Conservation (phyloP, 2,888 invertebrate genomes). For the Drosophila nigricruria region DNA sequence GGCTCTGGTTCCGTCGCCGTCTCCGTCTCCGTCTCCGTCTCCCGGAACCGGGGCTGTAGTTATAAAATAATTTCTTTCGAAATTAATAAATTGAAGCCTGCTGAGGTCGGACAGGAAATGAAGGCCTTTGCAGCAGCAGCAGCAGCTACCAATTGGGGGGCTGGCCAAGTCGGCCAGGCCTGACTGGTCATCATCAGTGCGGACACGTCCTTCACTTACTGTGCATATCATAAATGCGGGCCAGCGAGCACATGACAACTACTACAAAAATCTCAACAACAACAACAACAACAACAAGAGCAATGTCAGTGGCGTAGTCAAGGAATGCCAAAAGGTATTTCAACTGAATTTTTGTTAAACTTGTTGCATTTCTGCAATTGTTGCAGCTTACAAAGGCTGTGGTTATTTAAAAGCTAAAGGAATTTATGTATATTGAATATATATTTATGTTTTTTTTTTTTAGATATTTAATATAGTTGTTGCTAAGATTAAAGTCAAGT, state of each 20-base stretch:
- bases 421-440: background rate
- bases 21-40: background rate
- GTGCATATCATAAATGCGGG: conserved; percentile 55
- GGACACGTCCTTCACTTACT: conserved; percentile 54
- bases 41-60: conserved; percentile 42
- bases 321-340: conserved; percentile 3
- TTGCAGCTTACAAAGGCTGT: background rate
- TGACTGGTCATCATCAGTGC: conserved; percentile 32
- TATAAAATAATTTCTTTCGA: conserved; percentile 75
- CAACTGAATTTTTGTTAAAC: background rate
- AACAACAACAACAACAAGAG: background rate
- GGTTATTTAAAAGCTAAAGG: background rate
- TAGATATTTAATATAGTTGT: background rate
- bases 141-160: conserved; percentile 46
- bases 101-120: conserved; percentile 57
- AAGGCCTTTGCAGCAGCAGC: conserved; percentile 43
- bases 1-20: background rate
- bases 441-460: background rate
- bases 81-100: conserved; percentile 80
- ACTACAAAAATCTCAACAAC: conserved; percentile 6
- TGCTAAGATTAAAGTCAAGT: background rate
- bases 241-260: conserved; percentile 43
- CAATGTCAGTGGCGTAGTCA: conserved; percentile 32
- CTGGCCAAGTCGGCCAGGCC: conserved; percentile 7
- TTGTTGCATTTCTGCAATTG: conserved; percentile 1